Base-by-base conservation (phyloP, 2,797 vertebrate genomes). In the Paguma larvata region DNA sequence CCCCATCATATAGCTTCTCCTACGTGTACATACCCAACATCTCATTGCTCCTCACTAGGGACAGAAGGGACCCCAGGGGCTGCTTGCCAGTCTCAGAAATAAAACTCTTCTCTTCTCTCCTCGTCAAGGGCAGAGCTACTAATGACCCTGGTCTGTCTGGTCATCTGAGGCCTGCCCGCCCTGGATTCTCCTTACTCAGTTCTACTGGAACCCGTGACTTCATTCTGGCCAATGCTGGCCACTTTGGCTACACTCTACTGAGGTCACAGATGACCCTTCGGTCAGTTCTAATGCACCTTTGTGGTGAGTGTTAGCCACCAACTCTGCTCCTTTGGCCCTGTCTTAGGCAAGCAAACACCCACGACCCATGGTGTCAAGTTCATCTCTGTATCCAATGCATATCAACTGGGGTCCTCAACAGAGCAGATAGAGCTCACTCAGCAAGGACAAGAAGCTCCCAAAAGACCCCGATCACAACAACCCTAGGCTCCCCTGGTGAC, bases 401-500 rank as follows among this genome's bases (percentile, higher is more conserved):
- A 4, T 4, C 73, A 19, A 15, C 18, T 3, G 14, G 7, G 0
- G 18, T 27, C 32, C n/a, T 73, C 3, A 0, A 25, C 10, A 2
- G 5, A 32, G 38, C 32, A 41, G n/a, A n/a, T 6, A 12, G 9
- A 41, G 48, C 59, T 91, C 73, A n/a, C 32, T 46, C 9, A 23
- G 16, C 2, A 59, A 65, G 30, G 79, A 25, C 16, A 56, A 68
- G 56, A 75, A 53, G 56, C 12, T 56, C 15, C 56, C 46, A 3
- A 46, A 75, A 44, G 32, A n/a, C 25, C 53, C 32, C 2, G 2
- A 44, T 41, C 79, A 63, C 13, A 1, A 3, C 6, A 63, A 8
- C 79, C 5, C 0, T 16, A 1, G 2, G 2, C 6, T 18, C 6
- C 4, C 14, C 23, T 27, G 38, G 21, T 5, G 3, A 30, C 62